A percentile compares a stretch with the other conserved stretches of the same genome.
Evolutionary conservation across 2,888 invertebrate genomes (phyloP).

Genomic region (Drosophila recens): DNA sequence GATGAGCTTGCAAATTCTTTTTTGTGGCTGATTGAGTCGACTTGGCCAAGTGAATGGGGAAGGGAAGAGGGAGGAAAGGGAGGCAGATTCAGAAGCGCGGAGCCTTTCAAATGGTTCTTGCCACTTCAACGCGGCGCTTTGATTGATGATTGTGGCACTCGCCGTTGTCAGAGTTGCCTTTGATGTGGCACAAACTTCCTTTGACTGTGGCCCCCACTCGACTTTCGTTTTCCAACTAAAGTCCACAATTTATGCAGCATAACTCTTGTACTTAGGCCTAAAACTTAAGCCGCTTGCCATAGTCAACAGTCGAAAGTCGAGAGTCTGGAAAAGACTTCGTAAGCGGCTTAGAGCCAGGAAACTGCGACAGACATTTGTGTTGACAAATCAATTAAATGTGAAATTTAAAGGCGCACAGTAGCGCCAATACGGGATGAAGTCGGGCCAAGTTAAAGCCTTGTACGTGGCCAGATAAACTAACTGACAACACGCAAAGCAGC

Average conservation of each 20-base stretch:
- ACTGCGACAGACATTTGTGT: constrained; percentile 69
- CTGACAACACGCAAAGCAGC: constrained; percentile 41
- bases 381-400: constrained; percentile 82
- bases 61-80: neutral
- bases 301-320: neutral
- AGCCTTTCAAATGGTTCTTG: constrained; percentile 40
- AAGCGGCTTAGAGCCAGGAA: constrained; percentile 68
- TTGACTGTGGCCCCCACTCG: constrained; percentile 22
- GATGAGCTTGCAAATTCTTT: constrained; percentile 57
- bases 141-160: constrained; percentile 75
- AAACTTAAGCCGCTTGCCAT: constrained; percentile 46
- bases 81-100: constrained; percentile 16
- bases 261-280: constrained; percentile 64
- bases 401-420: constrained; percentile 76
- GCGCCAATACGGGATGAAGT: constrained; percentile 36
- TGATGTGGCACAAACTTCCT: constrained; percentile 60
- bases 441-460: constrained; percentile 15
- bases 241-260: constrained; percentile 76
- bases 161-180: constrained; percentile 60
- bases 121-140: constrained; percentile 52
- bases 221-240: constrained; percentile 73
- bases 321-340: constrained; percentile 10
- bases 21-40: constrained; percentile 55
- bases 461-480: constrained; percentile 40
- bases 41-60: neutral